phyloP scores from a whole-genome alignment of 2,113 vertebrate species.

The Monopterus albus region DNA sequence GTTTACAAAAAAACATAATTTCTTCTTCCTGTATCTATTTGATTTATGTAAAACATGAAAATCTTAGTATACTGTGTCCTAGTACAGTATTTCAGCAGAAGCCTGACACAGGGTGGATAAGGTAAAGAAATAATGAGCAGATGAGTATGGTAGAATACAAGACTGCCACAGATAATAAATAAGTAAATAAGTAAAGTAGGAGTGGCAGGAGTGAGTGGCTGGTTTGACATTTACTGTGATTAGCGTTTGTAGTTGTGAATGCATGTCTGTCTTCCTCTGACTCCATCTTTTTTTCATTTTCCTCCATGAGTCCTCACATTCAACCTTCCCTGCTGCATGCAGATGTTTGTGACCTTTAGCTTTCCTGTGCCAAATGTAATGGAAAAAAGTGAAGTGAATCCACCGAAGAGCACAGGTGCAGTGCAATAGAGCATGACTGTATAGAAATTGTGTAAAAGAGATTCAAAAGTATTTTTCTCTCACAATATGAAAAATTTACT shows the following conservation, averaged over 20 bases:
- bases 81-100: constrained; percentile 3
- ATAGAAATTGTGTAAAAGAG: neutral
- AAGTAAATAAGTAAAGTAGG: constrained; percentile 70
- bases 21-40: constrained; percentile 20
- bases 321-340: constrained; percentile 43
- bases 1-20: too few species aligned
- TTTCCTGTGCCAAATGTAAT: constrained; percentile 16
- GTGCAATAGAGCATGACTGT: neutral
- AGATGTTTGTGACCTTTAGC: constrained; percentile 63
- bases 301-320: neutral
- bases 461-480: neutral
- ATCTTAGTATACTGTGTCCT: neutral
- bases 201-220: constrained; percentile 59
- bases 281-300: constrained; percentile 20
- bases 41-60: constrained; percentile 28
- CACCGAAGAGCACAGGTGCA: constrained; percentile 12
- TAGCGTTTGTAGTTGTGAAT: constrained; percentile 64
- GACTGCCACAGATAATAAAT: constrained; percentile 18
- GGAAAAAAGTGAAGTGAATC: neutral
- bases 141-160: constrained; percentile 14
- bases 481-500: neutral
- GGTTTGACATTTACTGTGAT: constrained; percentile 74
- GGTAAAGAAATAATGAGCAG: constrained; percentile 32
- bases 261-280: constrained; percentile 59
- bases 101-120: neutral